A percentile compares a stretch with the other conserved stretches of the same genome.
These are phyloP conservation scores for Calephelis virginiensis DNA, from an alignment of 1,140 invertebrate species.

Conservation along the genomic window DNA sequence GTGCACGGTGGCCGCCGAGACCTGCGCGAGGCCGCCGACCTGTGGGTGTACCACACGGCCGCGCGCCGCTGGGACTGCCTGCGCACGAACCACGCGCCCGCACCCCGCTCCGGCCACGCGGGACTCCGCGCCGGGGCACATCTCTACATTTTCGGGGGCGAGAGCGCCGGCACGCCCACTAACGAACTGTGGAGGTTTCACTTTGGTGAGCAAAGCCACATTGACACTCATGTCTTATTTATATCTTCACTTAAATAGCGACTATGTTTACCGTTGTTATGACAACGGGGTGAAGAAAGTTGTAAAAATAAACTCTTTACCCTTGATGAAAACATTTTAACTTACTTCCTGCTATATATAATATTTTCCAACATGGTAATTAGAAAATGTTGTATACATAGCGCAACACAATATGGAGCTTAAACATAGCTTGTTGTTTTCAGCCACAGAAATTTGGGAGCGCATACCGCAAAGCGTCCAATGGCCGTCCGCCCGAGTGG, in stretches of 20 bases:
- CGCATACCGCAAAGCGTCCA: constrained; percentile 83
- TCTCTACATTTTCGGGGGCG: constrained; percentile 92
- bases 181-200: constrained; percentile 94
- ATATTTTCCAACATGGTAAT: too few relatives aligned
- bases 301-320: too few relatives aligned
- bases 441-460: constrained; percentile 89
- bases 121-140: constrained; percentile 87
- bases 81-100: constrained; percentile 91
- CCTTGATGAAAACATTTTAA: too few relatives aligned
- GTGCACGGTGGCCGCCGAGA: constrained; percentile 94
- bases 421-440: background rate
- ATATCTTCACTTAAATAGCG: too few relatives aligned
- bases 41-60: constrained; percentile 90
- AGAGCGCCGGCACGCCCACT: constrained; percentile 84
- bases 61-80: constrained; percentile 88
- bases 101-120: constrained; percentile 87
- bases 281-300: too few relatives aligned
- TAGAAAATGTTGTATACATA: too few relatives aligned
- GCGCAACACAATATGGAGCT: too few relatives aligned
- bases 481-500: constrained; percentile 84
- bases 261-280: too few relatives aligned
- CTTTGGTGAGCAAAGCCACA: constrained; percentile 82
- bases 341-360: too few relatives aligned
- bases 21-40: constrained; percentile 84
- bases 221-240: too few relatives aligned